A percentile compares a stretch with the other conserved stretches of the same genome.
Evolutionary conservation across 2,113 vertebrate species (phyloP).

Genomic region (Seriola rivoliana): DNA sequence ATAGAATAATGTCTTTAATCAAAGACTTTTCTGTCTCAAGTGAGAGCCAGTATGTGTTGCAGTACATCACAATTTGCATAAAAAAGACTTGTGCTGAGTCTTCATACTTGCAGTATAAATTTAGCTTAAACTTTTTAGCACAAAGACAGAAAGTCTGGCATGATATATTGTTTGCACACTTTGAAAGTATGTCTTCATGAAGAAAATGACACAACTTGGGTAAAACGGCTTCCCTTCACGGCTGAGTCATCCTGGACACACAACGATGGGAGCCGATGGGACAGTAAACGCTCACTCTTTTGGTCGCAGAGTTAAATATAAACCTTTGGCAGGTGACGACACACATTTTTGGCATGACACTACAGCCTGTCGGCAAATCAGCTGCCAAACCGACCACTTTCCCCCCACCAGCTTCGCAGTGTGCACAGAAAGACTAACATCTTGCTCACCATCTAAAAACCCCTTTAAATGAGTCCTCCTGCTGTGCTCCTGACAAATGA

Average conservation of each 20-base stretch:
- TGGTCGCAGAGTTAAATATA: conserved; percentile 62
- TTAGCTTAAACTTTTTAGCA: conserved; percentile 1
- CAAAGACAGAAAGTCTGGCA: background rate
- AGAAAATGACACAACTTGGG: conserved; percentile 9
- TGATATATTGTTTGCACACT: background rate
- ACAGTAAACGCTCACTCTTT: conserved; percentile 31
- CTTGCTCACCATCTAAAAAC: conserved; percentile 48
- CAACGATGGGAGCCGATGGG: conserved; percentile 9
- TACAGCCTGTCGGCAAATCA: conserved; percentile 20
- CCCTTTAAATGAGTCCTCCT: conserved; percentile 50
- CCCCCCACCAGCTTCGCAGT: conserved; percentile 18
- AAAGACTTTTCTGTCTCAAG: conserved; percentile 26
- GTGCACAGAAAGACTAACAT: conserved; percentile 39
- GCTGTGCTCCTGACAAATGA: conserved; percentile 53
- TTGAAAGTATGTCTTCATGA: background rate
- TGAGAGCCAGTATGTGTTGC: background rate
- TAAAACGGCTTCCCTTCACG: background rate
- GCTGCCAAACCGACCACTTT: conserved; percentile 48
- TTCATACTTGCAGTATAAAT: background rate
- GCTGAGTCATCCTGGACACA: conserved; percentile 34
- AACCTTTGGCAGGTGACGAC: conserved; percentile 62
- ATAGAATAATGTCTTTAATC: conserved; percentile 10
- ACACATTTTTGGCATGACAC: conserved; percentile 47
- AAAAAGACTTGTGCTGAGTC: background rate
- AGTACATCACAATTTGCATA: conserved; percentile 16